phyloP scores from a whole-genome alignment of 2,888 invertebrate species.

The Dusona sp. region DNA sequence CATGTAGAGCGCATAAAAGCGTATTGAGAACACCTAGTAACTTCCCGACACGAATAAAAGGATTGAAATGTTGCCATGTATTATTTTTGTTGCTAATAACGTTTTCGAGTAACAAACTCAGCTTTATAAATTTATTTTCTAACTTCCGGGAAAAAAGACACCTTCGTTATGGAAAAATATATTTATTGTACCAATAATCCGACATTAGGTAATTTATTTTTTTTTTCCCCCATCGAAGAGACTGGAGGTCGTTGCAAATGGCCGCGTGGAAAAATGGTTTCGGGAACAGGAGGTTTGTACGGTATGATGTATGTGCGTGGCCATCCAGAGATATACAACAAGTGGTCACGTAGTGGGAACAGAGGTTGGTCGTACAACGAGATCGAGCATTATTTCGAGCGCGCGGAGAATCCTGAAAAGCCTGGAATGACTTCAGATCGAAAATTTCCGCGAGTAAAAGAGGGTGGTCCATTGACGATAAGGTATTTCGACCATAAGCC shows the following conservation, averaged over 20 bases:
- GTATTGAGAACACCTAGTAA: too few relatives aligned
- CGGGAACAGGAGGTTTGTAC: slow-evolving; percentile 88
- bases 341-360: slow-evolving; percentile 87
- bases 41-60: too few relatives aligned
- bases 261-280: slow-evolving; percentile 86
- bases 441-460: slow-evolving; percentile 63
- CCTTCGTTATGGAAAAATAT: too few relatives aligned
- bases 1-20: too few relatives aligned
- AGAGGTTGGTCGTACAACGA: slow-evolving; percentile 87
- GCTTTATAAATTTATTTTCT: not conserved
- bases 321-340: slow-evolving; percentile 86
- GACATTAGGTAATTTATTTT: too few relatives aligned
- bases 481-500: slow-evolving; percentile 81
- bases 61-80: too few relatives aligned
- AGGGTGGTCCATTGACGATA: slow-evolving; percentile 79
- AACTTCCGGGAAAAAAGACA: not conserved
- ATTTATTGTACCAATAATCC: too few relatives aligned
- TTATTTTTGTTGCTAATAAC: not conserved
- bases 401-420: slow-evolving; percentile 85
- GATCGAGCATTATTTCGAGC: slow-evolving; percentile 85
- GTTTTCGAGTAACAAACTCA: not conserved
- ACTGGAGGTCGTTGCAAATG: slow-evolving; percentile 83
- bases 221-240: slow-evolving; percentile 68
- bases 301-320: slow-evolving; percentile 88
- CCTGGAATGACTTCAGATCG: slow-evolving; percentile 74